Percentiles rank a stretch among this genome's conserved stretches.
These are phyloP conservation scores for Trichoplusia ni DNA, from an alignment of 1,140 invertebrate species.

Conservation along the genomic window DNA sequence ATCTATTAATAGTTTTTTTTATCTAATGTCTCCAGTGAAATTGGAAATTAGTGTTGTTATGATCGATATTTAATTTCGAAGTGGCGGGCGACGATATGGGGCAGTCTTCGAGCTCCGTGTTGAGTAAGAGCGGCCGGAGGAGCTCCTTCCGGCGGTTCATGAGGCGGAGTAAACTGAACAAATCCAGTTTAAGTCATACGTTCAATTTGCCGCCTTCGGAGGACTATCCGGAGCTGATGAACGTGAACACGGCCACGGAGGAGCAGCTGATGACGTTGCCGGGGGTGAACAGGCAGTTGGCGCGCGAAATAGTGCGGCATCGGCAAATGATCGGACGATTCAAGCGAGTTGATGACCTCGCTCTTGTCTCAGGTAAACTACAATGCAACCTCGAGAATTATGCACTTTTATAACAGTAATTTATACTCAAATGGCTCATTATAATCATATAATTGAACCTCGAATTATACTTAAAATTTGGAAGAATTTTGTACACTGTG, in stretches of 20 bases:
- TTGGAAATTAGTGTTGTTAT: conserved; percentile 57
- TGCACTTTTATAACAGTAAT: background rate
- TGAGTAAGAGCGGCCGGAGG: conserved; percentile 62
- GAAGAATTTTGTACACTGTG: too few species aligned
- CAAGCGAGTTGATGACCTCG: conserved; percentile 90
- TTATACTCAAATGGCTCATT: too few species aligned
- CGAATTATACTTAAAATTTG: too few species aligned
- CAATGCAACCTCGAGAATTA: background rate
- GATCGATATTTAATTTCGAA: conserved; percentile 52
- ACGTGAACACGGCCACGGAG: conserved; percentile 78
- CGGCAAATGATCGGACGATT: conserved; percentile 89
- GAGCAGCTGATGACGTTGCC: conserved; percentile 89
- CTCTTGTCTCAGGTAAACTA: conserved; percentile 87
- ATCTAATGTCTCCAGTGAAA: conserved; percentile 47
- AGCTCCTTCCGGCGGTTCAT: conserved; percentile 71
- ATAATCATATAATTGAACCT: too few species aligned
- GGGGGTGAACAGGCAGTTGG: conserved; percentile 86
- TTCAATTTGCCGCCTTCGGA: conserved; percentile 74
- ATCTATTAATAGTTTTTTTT: conserved; percentile 61
- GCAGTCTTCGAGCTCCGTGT: conserved; percentile 72
- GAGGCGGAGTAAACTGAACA: conserved; percentile 68
- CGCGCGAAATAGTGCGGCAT: conserved; percentile 89
- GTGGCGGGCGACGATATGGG: conserved; percentile 64
- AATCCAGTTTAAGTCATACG: conserved; percentile 74
- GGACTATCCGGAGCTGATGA: conserved; percentile 75